Evolutionary conservation across 2,888 invertebrate genomes (phyloP), one percentile per base, ranked within the genome.

Genomic region (Callinectes sapidus): DNA sequence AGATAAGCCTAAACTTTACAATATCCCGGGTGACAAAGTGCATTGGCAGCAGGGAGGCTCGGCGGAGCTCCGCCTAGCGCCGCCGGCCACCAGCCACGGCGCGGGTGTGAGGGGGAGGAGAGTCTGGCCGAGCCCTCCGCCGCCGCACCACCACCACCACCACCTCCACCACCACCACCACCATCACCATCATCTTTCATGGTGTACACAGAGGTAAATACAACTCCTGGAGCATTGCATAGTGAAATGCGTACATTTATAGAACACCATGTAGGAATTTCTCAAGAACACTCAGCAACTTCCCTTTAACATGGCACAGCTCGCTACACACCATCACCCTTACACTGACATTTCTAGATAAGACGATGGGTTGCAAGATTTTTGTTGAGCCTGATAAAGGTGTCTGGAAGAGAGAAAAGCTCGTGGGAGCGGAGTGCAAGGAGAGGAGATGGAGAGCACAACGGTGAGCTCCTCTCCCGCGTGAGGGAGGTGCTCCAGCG

Each of bases 11-110:
- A 92, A 88, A 92, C 92, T 90, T 92, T 66, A 48, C 85, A 90
- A 92, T 92, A 92, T 87, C 90, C 87, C 66, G 81, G n/a, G 92
- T 54, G 92, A 92, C 90, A 90, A 90, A 92, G 92, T 92, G 92
- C 92, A 92, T 92, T 92, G 92, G 77, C 61, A 87, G 87, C 42
- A 87, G 87, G 90, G 90, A 61, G 92, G n/a, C 90, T 18, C 54
- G 87, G 71, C 86, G 71, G 71, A 90, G 88, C 92, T 92, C 90
- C 92, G 92, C 92, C 92, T 87, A 90, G 87, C 90, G 77, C 90
- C 89, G 92, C 89, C 85, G 92, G 91, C 89, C 39, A 61, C 71
- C 89, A 71, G 90, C 77, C 87, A 86, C 71, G 86, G 90, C 81
- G 89, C 85, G 87, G 89, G 81, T 54, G 90, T 87, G 90, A 90